These are phyloP conservation scores for Ladona fulva DNA, from an alignment of 1,140 invertebrate species.

Conservation along the genomic window DNA sequence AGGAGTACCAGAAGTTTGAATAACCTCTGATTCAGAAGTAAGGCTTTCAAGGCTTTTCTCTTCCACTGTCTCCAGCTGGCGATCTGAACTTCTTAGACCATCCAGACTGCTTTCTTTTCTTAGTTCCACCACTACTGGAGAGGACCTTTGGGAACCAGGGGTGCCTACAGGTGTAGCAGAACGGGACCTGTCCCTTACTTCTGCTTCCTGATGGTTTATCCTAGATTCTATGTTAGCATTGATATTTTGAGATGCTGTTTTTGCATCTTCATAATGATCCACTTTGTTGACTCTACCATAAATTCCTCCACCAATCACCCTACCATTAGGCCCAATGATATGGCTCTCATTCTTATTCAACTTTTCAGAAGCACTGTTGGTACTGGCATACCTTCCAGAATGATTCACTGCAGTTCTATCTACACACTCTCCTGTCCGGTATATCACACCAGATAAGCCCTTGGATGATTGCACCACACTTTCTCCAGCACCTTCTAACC, in stretches of 20 bases:
- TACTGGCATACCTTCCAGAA: background rate
- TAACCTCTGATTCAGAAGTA: background rate
- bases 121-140: background rate
- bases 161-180: background rate
- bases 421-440: background rate
- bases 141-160: background rate
- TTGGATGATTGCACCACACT: background rate
- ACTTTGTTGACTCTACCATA: background rate
- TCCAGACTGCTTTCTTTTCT: background rate
- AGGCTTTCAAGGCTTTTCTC: background rate
- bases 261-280: background rate
- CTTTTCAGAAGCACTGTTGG: background rate
- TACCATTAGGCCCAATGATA: background rate
- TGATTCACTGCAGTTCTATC: background rate
- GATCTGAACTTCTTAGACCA: background rate
- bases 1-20: background rate
- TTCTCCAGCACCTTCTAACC: background rate
- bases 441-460: background rate
- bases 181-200: background rate
- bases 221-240: background rate
- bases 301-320: background rate
- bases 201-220: background rate
- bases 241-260: background rate
- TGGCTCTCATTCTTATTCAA: background rate
- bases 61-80: background rate